A percentile compares a stretch with the other conserved stretches of the same genome.
Evolutionary conservation across 2,888 invertebrate species (phyloP).

Genomic region (Heterodera filipjevi): DNA sequence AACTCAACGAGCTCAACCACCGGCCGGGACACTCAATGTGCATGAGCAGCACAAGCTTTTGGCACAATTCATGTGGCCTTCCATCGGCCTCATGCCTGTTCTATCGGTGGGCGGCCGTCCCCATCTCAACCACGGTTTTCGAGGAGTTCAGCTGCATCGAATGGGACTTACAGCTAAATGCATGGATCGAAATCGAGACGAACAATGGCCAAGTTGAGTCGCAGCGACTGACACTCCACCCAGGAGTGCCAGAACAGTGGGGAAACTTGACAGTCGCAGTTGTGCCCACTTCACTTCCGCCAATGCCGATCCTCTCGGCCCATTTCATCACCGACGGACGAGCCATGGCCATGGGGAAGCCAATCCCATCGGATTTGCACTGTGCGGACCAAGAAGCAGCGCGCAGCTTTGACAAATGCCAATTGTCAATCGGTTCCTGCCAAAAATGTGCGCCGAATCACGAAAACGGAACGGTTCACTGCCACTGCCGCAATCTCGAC

Average conservation of each 20-base stretch:
- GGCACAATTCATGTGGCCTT: background rate
- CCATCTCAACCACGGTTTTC: background rate
- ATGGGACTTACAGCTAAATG: background rate
- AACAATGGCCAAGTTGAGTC: background rate
- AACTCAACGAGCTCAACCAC: background rate
- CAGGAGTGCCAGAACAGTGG: constrained; percentile 5
- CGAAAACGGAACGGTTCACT: background rate
- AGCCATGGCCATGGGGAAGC: background rate
- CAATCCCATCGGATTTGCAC: background rate
- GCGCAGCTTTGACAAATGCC: background rate
- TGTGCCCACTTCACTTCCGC: background rate
- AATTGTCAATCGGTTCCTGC: background rate
- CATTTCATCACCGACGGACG: constrained; percentile 7
- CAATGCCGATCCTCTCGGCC: background rate
- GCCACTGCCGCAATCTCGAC: background rate
- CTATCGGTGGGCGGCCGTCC: background rate
- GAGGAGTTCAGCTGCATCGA: constrained; percentile 2
- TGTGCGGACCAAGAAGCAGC: background rate
- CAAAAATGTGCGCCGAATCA: background rate
- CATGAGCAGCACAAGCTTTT: background rate
- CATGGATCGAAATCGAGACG: background rate
- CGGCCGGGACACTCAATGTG: background rate
- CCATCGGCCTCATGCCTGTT: background rate
- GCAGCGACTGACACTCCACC: background rate
- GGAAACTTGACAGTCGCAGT: background rate